Percentiles rank a stretch among this genome's conserved stretches.
These are phyloP conservation scores for Papilio polyxenes DNA, from an alignment of 1,140 invertebrate species.

Conservation along the genomic window DNA sequence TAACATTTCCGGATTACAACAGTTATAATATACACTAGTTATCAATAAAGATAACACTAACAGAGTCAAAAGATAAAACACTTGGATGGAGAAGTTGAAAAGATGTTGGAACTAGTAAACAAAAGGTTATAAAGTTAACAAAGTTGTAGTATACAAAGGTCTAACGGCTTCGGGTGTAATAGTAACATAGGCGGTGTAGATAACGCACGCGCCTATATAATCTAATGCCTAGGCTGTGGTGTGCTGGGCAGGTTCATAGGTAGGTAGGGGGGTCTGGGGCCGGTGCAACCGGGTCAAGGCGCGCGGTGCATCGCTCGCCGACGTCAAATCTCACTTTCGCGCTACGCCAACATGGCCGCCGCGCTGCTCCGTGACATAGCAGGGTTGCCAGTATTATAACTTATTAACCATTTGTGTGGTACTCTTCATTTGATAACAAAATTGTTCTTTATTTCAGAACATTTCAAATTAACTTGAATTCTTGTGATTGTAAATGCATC, in stretches of 20 bases:
- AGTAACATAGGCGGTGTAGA: slow-evolving; percentile 36
- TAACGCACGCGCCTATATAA: slow-evolving; percentile 14
- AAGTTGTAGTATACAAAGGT: slow-evolving; percentile 50
- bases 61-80: neutral
- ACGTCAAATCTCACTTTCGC: slow-evolving; percentile 79
- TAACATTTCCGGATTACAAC: slow-evolving; percentile 54
- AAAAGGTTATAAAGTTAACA: neutral
- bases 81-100: neutral
- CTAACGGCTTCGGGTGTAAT: slow-evolving; percentile 47
- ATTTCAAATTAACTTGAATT: too few species aligned
- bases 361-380: slow-evolving; percentile 3
- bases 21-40: neutral
- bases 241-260: slow-evolving; percentile 13
- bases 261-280: neutral
- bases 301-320: slow-evolving; percentile 73
- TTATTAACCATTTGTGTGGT: neutral
- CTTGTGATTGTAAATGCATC: too few species aligned
- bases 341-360: slow-evolving; percentile 71
- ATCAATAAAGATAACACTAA: neutral
- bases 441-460: too few species aligned
- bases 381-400: slow-evolving; percentile 24
- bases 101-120: neutral
- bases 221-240: slow-evolving; percentile 41
- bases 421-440: neutral
- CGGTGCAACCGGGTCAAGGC: slow-evolving; percentile 74